Conservation (phyloP, 1,140 invertebrate genomes). For the Temnothorax nylanderi region DNA sequence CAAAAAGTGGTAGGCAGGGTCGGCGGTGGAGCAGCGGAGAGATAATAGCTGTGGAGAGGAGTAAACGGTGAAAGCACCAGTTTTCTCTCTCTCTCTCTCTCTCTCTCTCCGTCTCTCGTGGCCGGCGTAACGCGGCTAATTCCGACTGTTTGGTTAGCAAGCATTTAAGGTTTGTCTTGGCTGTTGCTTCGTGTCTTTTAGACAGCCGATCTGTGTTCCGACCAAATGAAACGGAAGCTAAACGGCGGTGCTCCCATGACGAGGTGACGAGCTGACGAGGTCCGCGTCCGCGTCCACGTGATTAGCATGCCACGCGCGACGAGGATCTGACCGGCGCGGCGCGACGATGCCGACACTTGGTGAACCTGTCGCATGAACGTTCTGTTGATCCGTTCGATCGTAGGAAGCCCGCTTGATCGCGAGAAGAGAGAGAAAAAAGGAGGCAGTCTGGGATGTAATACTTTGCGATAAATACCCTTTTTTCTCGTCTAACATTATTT, state of each 20-base stretch:
- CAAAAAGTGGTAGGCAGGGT: conserved; percentile 37
- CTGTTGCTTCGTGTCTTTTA: conserved; percentile 85
- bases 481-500: not conserved
- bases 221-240: conserved; percentile 84
- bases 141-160: conserved; percentile 86
- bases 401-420: not conserved
- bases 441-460: not conserved
- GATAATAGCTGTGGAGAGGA: conserved; percentile 80
- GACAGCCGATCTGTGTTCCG: conserved; percentile 85
- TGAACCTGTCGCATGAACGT: not conserved
- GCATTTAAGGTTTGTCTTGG: conserved; percentile 86
- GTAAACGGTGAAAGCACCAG: conserved; percentile 78
- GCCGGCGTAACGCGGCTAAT: conserved; percentile 83
- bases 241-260: conserved; percentile 80
- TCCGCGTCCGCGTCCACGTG: conserved; percentile 26
- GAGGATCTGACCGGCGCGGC: not conserved
- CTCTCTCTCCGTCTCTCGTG: conserved; percentile 66
- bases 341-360: not conserved
- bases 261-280: conserved; percentile 76
- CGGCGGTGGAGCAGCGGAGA: conserved; percentile 51
- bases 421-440: not conserved
- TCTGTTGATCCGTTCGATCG: not conserved
- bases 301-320: conserved; percentile 55
- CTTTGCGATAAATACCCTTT: not conserved
- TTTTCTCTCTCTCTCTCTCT: conserved; percentile 44